Evolutionary conservation across 2,797 vertebrate species (phyloP), one percentile per base, ranked within the genome.

Genomic region (Nasua narica): DNA sequence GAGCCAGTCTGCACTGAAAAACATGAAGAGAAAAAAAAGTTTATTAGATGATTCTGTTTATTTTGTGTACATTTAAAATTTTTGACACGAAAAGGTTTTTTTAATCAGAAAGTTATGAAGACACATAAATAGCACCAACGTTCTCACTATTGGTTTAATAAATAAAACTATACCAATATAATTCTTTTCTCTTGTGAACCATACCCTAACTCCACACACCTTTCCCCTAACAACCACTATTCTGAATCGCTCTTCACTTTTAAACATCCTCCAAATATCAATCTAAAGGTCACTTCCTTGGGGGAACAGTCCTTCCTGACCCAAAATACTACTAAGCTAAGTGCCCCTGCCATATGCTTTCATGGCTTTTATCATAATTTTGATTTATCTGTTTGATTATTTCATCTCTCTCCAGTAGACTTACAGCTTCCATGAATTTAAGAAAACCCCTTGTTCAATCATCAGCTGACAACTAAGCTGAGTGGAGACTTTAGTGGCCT

Each of bases 261-360:
- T 56, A 72, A 82, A 52, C 43, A 35, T 76, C 16, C 70, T 89
- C 29, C 29, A 29, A 16, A 27, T 91, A 32, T n/a, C 16, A 58
- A 74, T 46, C 25, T 74, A 43, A 74, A 77, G 54, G n/a, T 87
- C 8, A 52, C 12, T 90, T 70, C 11, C 37, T 40, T 58, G 52
- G 25, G 43, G 15, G 67, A 43, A 93, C 90, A 58, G n/a, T 16
- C 14, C 67, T 95, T 95, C 54, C 52, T 94, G 13, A 67, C 11
- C 93, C n/a, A 87, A n/a, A 92, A 93, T 35, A 86, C 16, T 89
- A 32, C 14, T 60, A 60, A 43, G 25, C 87, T 87, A 87, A 93
- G 25, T 78, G 7, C 21, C 11, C 23, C 94, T 29, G 7, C 29
- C 87, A 56, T 79, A 69, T 74, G 40, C 21, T 84, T 90, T 60